Conservation (phyloP, 2,888 invertebrate genomes). For the Amphimallon solstitiale region DNA sequence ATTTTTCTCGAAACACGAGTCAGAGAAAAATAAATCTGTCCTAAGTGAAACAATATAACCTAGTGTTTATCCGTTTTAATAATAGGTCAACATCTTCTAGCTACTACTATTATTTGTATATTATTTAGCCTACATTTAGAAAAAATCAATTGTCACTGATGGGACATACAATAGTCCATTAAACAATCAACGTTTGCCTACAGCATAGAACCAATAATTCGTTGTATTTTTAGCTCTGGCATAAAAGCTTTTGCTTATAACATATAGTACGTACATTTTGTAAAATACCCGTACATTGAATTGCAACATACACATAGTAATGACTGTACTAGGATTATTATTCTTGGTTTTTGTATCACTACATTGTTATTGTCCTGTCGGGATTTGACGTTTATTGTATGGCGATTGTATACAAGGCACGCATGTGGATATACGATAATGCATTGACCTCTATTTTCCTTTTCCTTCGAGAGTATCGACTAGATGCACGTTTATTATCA, state of each 20-base stretch:
- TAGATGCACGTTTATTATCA: not conserved
- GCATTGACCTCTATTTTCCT: constrained; percentile 27
- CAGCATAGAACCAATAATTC: no score
- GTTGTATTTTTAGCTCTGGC: no score
- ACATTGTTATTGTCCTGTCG: constrained; percentile 16
- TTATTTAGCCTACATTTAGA: constrained; percentile 9
- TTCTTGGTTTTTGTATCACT: constrained; percentile 9
- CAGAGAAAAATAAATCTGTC: no score
- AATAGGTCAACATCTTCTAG: no score
- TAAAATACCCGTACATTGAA: no score
- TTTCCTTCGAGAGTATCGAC: not conserved
- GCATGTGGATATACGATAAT: not conserved
- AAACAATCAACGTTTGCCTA: not conserved
- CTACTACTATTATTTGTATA: no score
- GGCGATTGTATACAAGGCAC: not conserved
- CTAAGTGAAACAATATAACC: no score
- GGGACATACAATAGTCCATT: not conserved
- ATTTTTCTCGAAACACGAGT: no score
- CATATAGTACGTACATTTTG: not conserved
- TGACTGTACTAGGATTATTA: constrained; percentile 3
- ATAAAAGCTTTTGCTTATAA: no score
- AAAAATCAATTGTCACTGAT: constrained; percentile 5
- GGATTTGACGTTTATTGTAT: not conserved
- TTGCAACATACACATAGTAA: constrained; percentile 12
- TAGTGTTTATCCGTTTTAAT: no score